These are phyloP conservation scores for Diarsia mendica DNA, from an alignment of 2,888 invertebrate species.

Conservation along the genomic window DNA sequence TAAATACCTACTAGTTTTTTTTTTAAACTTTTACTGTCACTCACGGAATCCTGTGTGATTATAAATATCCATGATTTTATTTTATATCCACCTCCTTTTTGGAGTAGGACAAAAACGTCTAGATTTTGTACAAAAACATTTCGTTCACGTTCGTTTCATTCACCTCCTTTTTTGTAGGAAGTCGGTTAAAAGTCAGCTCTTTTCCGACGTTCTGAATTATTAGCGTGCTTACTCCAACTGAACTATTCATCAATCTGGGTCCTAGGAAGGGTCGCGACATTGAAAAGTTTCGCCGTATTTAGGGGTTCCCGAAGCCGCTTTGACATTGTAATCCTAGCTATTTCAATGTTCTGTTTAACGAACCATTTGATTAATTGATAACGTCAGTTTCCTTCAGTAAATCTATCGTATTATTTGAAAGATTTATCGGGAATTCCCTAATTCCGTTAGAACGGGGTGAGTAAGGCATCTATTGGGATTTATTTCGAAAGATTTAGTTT, in stretches of 20 bases:
- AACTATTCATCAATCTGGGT: slow-evolving; percentile 60
- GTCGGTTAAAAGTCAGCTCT: not conserved
- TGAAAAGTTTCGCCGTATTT: slow-evolving; percentile 54
- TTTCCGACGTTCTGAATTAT: slow-evolving; percentile 27
- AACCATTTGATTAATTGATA: slow-evolving; percentile 67
- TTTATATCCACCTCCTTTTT: too few relatives aligned
- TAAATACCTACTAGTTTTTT: too few relatives aligned
- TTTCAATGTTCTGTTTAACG: slow-evolving; percentile 58
- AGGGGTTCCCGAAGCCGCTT: slow-evolving; percentile 45
- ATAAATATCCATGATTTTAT: too few relatives aligned
- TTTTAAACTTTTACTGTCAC: too few relatives aligned
- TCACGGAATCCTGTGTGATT: too few relatives aligned
- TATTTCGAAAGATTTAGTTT: slow-evolving; percentile 4
- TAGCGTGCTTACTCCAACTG: slow-evolving; percentile 16
- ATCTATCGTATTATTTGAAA: slow-evolving; percentile 42
- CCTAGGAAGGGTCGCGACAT: slow-evolving; percentile 23
- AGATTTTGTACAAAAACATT: too few relatives aligned
- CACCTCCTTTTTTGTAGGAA: not conserved
- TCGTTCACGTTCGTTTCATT: too few relatives aligned
- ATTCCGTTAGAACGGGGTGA: slow-evolving; percentile 9
- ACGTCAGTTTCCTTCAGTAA: slow-evolving; percentile 44
- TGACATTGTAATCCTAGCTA: slow-evolving; percentile 66
- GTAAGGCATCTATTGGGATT: slow-evolving; percentile 4
- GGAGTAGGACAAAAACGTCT: too few relatives aligned
- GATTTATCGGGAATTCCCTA: slow-evolving; percentile 46